These are phyloP conservation scores for Teleogryllus oceanicus DNA, from an alignment of 2,888 invertebrate genomes.

Conservation along the genomic window DNA sequence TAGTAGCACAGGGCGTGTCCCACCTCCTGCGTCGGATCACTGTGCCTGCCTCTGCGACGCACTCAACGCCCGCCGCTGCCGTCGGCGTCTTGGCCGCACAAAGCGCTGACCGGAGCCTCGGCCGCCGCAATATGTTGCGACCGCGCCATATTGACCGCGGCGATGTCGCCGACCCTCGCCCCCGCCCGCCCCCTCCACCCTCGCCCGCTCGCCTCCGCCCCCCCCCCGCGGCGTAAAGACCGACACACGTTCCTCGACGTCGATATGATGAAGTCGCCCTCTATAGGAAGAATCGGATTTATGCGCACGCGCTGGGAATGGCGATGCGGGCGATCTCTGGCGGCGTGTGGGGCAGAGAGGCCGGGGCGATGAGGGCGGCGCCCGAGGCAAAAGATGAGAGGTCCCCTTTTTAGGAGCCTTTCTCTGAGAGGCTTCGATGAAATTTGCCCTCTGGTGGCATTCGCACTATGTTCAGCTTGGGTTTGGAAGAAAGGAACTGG, in stretches of 20 bases:
- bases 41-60: neutral
- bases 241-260: constrained; percentile 7
- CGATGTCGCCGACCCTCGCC: neutral
- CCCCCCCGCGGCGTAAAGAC: neutral
- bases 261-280: constrained; percentile 2
- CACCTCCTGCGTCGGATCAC: neutral
- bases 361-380: no score
- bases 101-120: constrained; percentile 6
- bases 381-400: no score
- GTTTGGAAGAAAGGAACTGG: no score
- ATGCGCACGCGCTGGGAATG: neutral
- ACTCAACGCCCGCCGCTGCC: neutral
- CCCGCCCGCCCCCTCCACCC: neutral
- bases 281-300: neutral
- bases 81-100: neutral
- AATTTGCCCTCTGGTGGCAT: no score
- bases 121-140: constrained; percentile 18
- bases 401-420: no score
- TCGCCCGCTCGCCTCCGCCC: neutral
- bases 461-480: no score
- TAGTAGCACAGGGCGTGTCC: no score
- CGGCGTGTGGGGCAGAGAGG: no score
- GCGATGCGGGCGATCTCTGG: neutral
- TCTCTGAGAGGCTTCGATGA: no score
- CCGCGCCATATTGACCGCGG: constrained; percentile 9